Evolutionary conservation across 2,888 invertebrate genomes (phyloP), one percentile per base, ranked within the genome.

Genomic region (Geotrupes spiniger): DNA sequence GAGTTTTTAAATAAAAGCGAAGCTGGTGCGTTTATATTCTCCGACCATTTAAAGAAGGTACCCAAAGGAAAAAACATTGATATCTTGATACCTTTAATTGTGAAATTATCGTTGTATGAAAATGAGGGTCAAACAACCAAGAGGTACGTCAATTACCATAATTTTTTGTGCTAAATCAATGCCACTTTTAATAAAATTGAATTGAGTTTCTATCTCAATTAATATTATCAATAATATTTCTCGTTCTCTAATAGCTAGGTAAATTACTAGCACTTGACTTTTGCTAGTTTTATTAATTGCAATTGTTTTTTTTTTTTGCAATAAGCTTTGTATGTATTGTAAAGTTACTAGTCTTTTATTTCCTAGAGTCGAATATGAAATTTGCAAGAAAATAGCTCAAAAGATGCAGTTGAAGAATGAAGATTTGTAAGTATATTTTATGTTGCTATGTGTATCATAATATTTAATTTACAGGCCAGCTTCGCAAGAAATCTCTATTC

Each of bases 51-150:
- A 28, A 28, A 46, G 26, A 37, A 37, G 11, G 37, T 45, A 29
- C 39, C 43, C 9, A 12, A n/a, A n/a, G 27, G 6, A 39, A 44
- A 27, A 46, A 28, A 42, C 10, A 25, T 8, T n/a, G 10, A 29
- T 12, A 37, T 47, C 36, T 62, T 77, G 45, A 59, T 74, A 29
- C 71, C 70, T 56, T 59, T 78, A 31, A 58, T 80, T 36, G 66
- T 73, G 49, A 75, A 78, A 42, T 71, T 78, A 33, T 58, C 81
- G 44, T 58, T 78, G 8, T 77, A 75, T 65, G 75, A 77, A 38
- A 72, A 75, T 40, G 72, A n/a, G n/a, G 26, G 74, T 75, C 54
- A 80, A 77, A 64, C 80, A 80, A 60, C n/a, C n/a, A 77, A 78
- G 60, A 78, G 78, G 81, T 79, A 64, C 59, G 49, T 36, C 21